Conservation (phyloP, 2,113 vertebrate genomes). For the Sakesphorus luctuosus region DNA sequence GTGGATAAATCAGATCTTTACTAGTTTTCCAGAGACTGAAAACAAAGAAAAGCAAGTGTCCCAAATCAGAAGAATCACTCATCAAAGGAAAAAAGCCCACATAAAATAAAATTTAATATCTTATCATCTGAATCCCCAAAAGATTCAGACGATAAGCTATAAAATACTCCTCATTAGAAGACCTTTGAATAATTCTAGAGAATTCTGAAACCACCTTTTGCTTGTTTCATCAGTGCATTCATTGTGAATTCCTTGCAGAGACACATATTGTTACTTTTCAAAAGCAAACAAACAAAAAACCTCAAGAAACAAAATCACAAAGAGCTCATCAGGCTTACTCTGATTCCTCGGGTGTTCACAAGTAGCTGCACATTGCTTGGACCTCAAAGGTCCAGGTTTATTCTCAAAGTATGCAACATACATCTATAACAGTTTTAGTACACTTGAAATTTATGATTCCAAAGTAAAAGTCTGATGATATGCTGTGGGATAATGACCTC, state of each 20-base stretch:
- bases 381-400: not conserved
- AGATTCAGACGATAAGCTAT: not conserved
- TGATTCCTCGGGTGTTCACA: not conserved
- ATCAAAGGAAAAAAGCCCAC: not conserved
- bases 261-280: not conserved
- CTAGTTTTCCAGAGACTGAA: not conserved
- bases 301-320: not conserved
- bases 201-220: not conserved
- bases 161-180: not conserved
- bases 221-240: not conserved
- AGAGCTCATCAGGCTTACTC: not conserved
- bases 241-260: not conserved
- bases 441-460: not conserved
- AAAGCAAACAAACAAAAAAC: not conserved
- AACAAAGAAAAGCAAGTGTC: not conserved
- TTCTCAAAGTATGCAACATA: not conserved
- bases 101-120: not conserved
- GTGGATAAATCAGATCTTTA: not conserved
- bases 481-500: not conserved
- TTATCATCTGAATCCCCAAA: not conserved
- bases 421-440: not conserved
- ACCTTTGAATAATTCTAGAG: not conserved
- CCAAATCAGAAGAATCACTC: not conserved
- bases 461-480: not conserved
- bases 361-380: not conserved